These are phyloP conservation scores for Glossophaga mutica DNA, from an alignment of 2,797 vertebrate species.

Conservation along the genomic window DNA sequence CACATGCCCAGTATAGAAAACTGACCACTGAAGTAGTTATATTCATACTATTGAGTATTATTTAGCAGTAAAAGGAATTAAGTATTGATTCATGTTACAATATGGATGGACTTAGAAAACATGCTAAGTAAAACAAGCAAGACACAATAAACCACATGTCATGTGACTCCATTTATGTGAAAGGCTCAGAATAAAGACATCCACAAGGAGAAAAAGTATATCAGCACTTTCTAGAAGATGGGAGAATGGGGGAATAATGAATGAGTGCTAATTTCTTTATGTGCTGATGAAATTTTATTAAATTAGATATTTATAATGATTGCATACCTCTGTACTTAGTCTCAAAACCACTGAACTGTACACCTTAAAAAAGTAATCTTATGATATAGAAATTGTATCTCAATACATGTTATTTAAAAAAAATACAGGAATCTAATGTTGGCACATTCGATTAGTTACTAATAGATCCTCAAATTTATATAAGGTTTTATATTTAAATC, in stretches of 20 bases:
- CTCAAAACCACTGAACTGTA: neutral
- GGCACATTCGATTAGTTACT: neutral
- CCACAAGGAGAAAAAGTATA: neutral
- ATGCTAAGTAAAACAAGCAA: neutral
- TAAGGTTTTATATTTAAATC: neutral
- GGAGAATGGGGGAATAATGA: neutral
- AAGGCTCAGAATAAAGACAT: neutral
- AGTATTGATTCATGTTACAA: neutral
- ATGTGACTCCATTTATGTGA: neutral
- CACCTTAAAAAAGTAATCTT: neutral
- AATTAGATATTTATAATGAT: neutral
- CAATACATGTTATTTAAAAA: neutral
- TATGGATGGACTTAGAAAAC: neutral
- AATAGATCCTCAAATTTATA: neutral
- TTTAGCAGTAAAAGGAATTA: neutral
- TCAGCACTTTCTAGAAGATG: neutral
- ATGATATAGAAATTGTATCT: neutral
- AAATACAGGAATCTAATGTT: neutral
- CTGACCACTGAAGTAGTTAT: neutral
- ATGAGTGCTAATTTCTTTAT: neutral
- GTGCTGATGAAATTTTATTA: neutral
- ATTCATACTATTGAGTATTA: neutral
- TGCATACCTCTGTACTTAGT: neutral
- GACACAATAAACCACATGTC: neutral
- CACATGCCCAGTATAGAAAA: neutral